phyloP scores from a whole-genome alignment of 2,888 invertebrate species.

The Hirtodrosophila duncani region DNA sequence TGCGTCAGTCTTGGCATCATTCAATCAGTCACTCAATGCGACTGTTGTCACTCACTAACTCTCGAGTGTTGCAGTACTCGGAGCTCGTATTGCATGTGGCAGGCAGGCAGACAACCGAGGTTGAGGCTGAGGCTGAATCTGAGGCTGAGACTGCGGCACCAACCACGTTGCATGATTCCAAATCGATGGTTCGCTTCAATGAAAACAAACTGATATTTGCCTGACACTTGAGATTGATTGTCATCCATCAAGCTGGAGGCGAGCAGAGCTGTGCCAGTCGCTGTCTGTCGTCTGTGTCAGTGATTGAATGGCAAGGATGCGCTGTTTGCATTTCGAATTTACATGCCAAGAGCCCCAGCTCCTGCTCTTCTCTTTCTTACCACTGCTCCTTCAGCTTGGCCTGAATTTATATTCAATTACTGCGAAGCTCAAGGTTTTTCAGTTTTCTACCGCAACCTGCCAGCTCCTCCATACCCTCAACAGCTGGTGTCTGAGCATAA shows the following conservation, averaged over 20 bases:
- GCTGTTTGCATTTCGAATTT: conserved; percentile 60
- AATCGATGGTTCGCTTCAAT: conserved; percentile 60
- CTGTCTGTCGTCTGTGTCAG: conserved; percentile 28
- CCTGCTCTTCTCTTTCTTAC: neutral
- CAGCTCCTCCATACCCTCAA: conserved; percentile 20
- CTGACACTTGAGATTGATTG: conserved; percentile 76
- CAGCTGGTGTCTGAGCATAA: conserved; percentile 20
- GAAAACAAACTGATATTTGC: conserved; percentile 73
- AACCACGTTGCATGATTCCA: conserved; percentile 42
- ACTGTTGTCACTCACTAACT: conserved; percentile 57
- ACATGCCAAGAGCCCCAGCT: conserved; percentile 34
- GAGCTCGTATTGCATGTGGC: too few species aligned
- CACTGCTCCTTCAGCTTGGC: conserved; percentile 8
- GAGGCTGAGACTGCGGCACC: neutral
- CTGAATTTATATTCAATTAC: conserved; percentile 57
- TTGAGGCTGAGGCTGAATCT: conserved; percentile 12
- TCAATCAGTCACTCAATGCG: conserved; percentile 57
- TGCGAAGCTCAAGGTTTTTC: conserved; percentile 23
- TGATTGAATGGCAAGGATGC: conserved; percentile 60
- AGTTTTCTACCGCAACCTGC: conserved; percentile 6
- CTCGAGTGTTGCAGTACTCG: too few species aligned
- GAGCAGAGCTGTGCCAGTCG: conserved; percentile 35
- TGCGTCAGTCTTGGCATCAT: conserved; percentile 26
- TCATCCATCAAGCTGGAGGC: conserved; percentile 75
- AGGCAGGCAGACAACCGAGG: conserved; percentile 18